Conservation (phyloP, 1,140 invertebrate species). For the Rhagoletis pomonella region DNA sequence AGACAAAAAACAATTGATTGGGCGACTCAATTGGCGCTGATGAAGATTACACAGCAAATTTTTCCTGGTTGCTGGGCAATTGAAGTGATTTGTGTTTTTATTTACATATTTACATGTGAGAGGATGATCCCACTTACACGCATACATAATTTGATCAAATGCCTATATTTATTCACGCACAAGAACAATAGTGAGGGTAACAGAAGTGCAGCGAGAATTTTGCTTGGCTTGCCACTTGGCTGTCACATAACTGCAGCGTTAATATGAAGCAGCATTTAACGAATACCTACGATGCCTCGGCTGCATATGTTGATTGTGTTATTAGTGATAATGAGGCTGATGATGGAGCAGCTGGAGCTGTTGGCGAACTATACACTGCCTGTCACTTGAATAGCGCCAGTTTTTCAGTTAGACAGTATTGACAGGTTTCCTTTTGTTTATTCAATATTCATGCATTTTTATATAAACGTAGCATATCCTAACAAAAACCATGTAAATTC, state of each 20-base stretch:
- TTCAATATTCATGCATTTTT: too few species aligned
- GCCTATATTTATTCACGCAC: not conserved
- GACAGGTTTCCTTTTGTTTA: too few species aligned
- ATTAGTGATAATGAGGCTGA: conserved; percentile 37
- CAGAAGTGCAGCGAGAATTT: not conserved
- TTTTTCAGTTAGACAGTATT: too few species aligned
- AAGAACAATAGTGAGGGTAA: not conserved
- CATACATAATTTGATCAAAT: not conserved
- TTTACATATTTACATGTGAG: not conserved
- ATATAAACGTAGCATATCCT: too few species aligned
- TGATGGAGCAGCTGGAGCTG: not conserved
- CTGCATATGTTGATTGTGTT: conserved; percentile 11
- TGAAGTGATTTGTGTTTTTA: conserved; percentile 21
- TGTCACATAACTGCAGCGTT: not conserved
- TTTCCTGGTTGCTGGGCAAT: not conserved
- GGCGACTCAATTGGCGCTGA: not conserved
- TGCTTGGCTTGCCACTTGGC: not conserved
- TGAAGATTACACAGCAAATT: conserved; percentile 1
- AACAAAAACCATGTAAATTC: too few species aligned
- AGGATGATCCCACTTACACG: not conserved
- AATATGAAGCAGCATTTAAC: too few species aligned
- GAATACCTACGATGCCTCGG: not conserved
- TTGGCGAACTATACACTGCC: not conserved
- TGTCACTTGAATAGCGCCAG: too few species aligned
- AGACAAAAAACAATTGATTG: too few species aligned